Base-by-base conservation (phyloP, 2,888 invertebrate genomes). In the Argyra leucocephala region DNA sequence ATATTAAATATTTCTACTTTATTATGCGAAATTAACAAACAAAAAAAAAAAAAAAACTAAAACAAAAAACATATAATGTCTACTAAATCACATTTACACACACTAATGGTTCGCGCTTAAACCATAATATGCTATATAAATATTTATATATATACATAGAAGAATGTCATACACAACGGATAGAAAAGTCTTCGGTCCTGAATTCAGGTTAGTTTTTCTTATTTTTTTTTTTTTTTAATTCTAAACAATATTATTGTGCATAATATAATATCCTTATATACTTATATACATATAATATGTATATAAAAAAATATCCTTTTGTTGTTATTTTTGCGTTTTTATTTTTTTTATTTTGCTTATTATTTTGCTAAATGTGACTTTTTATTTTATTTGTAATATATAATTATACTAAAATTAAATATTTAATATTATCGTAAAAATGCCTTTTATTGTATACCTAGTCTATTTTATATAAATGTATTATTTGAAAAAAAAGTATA, bases 141-240 rank as follows among this genome's bases (percentile, higher is more conserved):
- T n/a, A 48, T 31, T 10, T 6, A 26, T 6, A 31, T 31, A 31
- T 10, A 31, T 12, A 48, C 48, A 18, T 48, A 48, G 48, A 18
- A 15, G 48, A 48, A 3, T 48, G 5, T 18, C n/a, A 18, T 48
- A 48, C 18, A 48, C n/a, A 48, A 31, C 31, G 31, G 48, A 48
- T 48, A 48, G 48, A 48, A 48, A 48, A 48, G 18, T 48, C 48
- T 48, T 48, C 48, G 48, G 48, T 48, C 48, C 48, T 48, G 48
- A 48, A 48, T 48, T 48, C 48, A 48, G 48, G 48, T 48, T 48
- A 48, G 48, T 48, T 48, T 48, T n/a, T 2, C 5, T 48, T 48
- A 48, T 12, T n/a, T 48, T 31, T 7, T 7, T 7, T 31, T 7
- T 7, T 31, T 7, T 31, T 31, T 31, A 31, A 31, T 31, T 31